phyloP scores from a whole-genome alignment of 2,797 vertebrate species.

The Myiothlypis chrysogaster region DNA sequence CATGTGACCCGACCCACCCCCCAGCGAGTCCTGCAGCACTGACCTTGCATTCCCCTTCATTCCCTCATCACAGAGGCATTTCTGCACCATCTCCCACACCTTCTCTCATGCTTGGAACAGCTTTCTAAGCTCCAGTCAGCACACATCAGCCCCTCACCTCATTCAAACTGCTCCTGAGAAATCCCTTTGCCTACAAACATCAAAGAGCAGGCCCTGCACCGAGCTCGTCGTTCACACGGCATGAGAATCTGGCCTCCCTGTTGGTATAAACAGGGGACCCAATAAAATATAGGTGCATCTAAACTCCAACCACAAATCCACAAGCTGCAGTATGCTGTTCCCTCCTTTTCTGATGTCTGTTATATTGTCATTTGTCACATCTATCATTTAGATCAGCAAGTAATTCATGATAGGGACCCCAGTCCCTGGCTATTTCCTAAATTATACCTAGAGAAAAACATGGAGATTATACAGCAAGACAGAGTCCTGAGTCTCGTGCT shows the following conservation, averaged over 20 bases:
- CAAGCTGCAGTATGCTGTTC: neutral
- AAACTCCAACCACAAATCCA: neutral
- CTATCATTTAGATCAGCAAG: neutral
- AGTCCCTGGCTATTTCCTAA: neutral
- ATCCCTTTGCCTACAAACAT: conserved; percentile 49
- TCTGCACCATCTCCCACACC: conserved; percentile 68
- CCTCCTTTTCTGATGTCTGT: neutral
- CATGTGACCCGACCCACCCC: conserved; percentile 34
- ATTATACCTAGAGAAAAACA: conserved; percentile 9
- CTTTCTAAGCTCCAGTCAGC: conserved; percentile 62
- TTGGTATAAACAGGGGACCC: neutral
- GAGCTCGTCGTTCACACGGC: neutral
- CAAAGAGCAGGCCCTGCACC: conserved; percentile 18
- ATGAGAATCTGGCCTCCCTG: neutral
- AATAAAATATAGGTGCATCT: conserved; percentile 25
- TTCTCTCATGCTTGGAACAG: conserved; percentile 61
- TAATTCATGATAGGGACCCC: neutral
- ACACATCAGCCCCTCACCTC: conserved; percentile 63
- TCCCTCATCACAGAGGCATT: conserved; percentile 65
- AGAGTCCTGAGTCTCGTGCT: neutral
- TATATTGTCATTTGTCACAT: neutral
- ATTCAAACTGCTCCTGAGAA: conserved; percentile 61
- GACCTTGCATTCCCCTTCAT: conserved; percentile 63
- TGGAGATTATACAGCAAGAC: neutral
- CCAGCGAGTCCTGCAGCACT: neutral